Conservation (phyloP, 2,888 invertebrate genomes). For the Eupsilia transversa region DNA sequence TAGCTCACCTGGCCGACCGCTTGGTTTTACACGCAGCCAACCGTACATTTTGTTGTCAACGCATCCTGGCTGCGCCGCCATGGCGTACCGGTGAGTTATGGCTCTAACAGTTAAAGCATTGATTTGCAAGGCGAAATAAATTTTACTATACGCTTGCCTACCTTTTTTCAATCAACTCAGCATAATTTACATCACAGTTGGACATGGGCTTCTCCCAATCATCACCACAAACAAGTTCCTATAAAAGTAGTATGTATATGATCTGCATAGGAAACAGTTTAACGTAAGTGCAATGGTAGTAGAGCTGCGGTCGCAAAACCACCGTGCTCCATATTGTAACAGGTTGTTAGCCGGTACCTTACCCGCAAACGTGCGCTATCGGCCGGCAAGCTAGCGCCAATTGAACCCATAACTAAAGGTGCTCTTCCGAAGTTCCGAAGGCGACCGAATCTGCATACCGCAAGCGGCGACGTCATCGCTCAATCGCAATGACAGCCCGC, state of each 20-base stretch:
- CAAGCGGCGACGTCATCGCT: not conserved
- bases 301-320: not conserved
- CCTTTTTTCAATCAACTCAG: not conserved
- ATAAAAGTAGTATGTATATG: not conserved
- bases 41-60: too few species aligned
- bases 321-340: slow-evolving; percentile 8
- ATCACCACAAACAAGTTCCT: too few species aligned
- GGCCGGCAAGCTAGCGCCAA: not conserved
- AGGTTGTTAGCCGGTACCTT: not conserved
- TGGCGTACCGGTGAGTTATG: too few species aligned
- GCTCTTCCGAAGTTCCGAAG: not conserved
- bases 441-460: too few species aligned
- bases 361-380: slow-evolving; percentile 23
- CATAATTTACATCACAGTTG: not conserved
- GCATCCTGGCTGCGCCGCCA: too few species aligned
- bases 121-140: not conserved
- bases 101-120: not conserved
- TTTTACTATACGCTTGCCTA: not conserved
- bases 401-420: slow-evolving; percentile 5
- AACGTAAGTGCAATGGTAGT: not conserved
- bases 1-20: too few species aligned
- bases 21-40: too few species aligned
- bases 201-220: not conserved
- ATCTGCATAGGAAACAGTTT: not conserved
- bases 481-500: not conserved